Evolutionary conservation across 2,113 vertebrate species (phyloP), one percentile per base, ranked within the genome.

Genomic region (Indicator maculatus): DNA sequence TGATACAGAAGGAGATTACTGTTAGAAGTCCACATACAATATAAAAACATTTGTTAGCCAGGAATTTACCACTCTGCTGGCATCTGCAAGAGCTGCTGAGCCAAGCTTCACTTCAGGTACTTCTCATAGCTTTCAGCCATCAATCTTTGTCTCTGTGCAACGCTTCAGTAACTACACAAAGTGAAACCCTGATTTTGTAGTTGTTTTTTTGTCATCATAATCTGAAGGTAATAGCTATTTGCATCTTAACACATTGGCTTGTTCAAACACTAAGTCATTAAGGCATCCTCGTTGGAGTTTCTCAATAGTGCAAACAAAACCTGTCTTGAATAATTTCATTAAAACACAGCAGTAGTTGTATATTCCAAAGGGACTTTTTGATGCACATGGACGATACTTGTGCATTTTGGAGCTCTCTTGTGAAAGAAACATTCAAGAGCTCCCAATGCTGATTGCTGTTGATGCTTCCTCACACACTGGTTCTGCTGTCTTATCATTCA

Each of bases 241-340:
- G 89, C 96, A 96, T 95, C 55, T 95, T 94, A 95, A 96, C 41
- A 96, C 45, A 95, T 95, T 97, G 97, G 97, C 95, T 97, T 97
- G 76, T 90, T 86, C 27, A 96, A 97, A 96, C 65, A 91, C 96
- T 96, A 97, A 97, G 91, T 96, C 97, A 97, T 98, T 98, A 98
- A 98, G 97, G 98, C 98, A 98, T 96, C 96, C 96, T 91, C 95
- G 75, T 89, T 97, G 85, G 97, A 96, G 89, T 97, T 97, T 97
- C 85, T 97, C 93, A 97, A 94, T 96, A 97, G 96, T 97, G 96
- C 97, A 97, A 92, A 98, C 96, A 97, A 94, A 97, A 97, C 65
- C 26, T 77, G 67, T 97, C 96, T 96, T 97, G 96, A 97, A 97
- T 93, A 95, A 81, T 95, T 97, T 92, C 90, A 96, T 97, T 97